A percentile compares a stretch with the other conserved stretches of the same genome.
Evolutionary conservation across 2,888 invertebrate genomes (phyloP).

Genomic region (Ectemnius lituratus): DNA sequence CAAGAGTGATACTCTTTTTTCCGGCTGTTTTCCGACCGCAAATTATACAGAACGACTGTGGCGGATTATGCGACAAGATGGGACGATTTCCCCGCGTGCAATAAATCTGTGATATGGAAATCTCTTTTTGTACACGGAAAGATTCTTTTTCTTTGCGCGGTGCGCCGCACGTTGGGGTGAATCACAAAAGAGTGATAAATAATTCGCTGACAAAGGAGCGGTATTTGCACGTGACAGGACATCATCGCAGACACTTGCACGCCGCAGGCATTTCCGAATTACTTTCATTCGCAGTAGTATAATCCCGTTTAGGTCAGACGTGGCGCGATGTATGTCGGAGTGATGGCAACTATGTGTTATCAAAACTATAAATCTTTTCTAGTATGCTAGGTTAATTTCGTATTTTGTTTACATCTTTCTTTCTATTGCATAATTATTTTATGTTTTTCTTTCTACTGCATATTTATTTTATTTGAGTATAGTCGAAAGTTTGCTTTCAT

Average conservation of each 20-base stretch:
- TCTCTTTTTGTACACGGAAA: background rate
- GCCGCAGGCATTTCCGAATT: background rate
- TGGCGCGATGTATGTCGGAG: background rate
- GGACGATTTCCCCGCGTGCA: background rate
- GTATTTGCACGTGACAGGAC: background rate
- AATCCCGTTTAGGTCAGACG: background rate
- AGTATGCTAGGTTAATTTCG: background rate
- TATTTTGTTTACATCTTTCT: background rate
- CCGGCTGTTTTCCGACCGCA: background rate
- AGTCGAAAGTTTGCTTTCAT: too few relatives aligned
- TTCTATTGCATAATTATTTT: background rate
- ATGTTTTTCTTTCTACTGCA: background rate
- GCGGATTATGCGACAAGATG: conserved; percentile 2
- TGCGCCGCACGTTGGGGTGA: background rate
- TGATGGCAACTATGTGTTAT: background rate
- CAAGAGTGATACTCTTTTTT: background rate
- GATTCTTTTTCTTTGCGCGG: background rate
- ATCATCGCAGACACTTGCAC: background rate
- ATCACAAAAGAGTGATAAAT: conserved; percentile 10
- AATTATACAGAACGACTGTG: background rate
- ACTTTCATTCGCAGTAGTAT: background rate
- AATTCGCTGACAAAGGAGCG: conserved; percentile 8
- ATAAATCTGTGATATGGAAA: conserved; percentile 7
- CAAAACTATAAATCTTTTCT: too few relatives aligned
- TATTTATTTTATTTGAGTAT: background rate